Evolutionary conservation across 1,140 invertebrate species (phyloP).

Genomic region (Onthophagus taurus): DNA sequence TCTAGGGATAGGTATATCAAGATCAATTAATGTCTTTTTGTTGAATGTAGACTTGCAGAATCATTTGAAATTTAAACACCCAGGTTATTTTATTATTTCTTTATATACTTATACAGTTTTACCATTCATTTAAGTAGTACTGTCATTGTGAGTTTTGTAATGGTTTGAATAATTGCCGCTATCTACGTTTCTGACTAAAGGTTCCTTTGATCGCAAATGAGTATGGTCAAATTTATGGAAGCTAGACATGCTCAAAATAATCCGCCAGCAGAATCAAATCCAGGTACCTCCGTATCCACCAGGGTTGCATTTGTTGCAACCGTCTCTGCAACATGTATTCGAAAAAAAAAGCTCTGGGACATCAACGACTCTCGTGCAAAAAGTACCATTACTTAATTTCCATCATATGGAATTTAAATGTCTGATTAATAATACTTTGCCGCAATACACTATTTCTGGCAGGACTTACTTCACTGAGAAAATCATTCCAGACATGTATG

Average conservation of each 20-base stretch:
- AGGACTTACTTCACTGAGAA: not conserved
- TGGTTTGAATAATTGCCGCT: no score
- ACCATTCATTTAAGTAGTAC: no score
- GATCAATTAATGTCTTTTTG: no score
- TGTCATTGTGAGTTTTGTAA: no score
- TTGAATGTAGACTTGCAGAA: no score
- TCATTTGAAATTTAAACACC: conserved; percentile 2
- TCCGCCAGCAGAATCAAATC: not conserved
- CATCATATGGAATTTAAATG: conserved; percentile 1
- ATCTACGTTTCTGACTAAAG: no score
- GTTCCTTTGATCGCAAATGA: no score
- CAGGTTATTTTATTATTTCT: conserved; percentile 1
- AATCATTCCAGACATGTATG: conserved; percentile 5
- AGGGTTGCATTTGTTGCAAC: not conserved
- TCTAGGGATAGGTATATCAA: no score
- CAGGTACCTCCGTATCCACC: not conserved
- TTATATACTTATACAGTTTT: not conserved
- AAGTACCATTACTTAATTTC: conserved; percentile 2
- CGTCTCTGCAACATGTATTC: not conserved
- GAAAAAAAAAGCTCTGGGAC: conserved; percentile 4
- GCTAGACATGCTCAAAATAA: conserved; percentile 1
- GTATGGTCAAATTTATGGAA: conserved; percentile 1
- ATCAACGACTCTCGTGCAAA: not conserved
- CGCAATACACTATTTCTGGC: conserved; percentile 1
- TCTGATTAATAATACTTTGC: conserved; percentile 5